Evolutionary conservation across 2,797 vertebrate genomes (phyloP).

Genomic region (Sebastes goodei): DNA sequence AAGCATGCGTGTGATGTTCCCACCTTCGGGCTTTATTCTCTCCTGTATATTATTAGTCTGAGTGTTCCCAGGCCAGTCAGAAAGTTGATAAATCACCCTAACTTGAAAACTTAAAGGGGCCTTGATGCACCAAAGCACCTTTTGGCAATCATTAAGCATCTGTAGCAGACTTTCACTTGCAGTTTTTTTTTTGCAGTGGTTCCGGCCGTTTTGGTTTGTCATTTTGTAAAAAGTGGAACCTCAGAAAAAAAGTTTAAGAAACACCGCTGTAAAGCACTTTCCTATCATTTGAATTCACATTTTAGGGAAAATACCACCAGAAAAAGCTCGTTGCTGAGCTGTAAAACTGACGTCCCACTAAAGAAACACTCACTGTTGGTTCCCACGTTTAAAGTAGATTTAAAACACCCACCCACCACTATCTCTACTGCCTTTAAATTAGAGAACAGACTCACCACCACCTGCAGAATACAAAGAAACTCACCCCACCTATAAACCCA

Average conservation of each 20-base stretch:
- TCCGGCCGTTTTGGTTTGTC: no score
- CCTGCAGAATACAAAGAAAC: not conserved
- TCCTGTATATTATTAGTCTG: not conserved
- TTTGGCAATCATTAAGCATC: not conserved
- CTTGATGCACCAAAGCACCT: not conserved
- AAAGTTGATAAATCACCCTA: not conserved
- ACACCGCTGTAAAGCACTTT: not conserved
- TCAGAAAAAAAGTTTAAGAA: not conserved
- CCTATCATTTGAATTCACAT: not conserved
- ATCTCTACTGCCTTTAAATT: conserved; percentile 46
- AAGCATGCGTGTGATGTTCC: not conserved
- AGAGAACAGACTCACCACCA: conserved; percentile 10
- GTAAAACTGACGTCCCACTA: not conserved
- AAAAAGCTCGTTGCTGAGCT: not conserved
- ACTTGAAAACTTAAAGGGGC: not conserved
- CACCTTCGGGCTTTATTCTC: conserved; percentile 7
- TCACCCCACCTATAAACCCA: conserved; percentile 11
- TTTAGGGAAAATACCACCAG: not conserved
- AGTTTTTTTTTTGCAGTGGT: not conserved
- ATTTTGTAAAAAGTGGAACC: no score
- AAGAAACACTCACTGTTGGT: conserved; percentile 13
- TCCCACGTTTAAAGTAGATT: conserved; percentile 33
- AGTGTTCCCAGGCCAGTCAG: not conserved
- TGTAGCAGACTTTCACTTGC: not conserved
- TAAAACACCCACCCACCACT: not conserved